Evolutionary conservation across 1,140 invertebrate genomes (phyloP).

Genomic region (Ips typographus): DNA sequence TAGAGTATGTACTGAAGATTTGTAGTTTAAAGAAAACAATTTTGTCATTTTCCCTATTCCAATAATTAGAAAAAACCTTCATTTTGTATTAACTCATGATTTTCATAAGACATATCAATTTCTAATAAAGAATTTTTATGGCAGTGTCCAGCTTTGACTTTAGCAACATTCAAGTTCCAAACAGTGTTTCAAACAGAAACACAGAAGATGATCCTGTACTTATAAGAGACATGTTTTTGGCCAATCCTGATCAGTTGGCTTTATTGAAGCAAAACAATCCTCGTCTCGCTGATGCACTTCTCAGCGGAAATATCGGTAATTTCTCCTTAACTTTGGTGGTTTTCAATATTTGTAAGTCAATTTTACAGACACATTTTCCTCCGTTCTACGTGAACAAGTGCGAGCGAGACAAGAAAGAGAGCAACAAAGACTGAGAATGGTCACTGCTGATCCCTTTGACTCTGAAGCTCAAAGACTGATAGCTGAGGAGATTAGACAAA

Average conservation of each 20-base stretch:
- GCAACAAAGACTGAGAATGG: constrained; percentile 80
- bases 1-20: no score
- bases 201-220: constrained; percentile 82
- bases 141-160: constrained; percentile 74
- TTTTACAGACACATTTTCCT: constrained; percentile 74
- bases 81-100: no score
- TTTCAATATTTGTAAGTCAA: not conserved
- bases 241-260: constrained; percentile 90
- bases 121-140: no score
- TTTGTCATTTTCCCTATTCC: no score
- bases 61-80: no score
- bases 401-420: constrained; percentile 75
- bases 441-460: constrained; percentile 94
- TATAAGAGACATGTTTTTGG: constrained; percentile 85
- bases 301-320: constrained; percentile 77
- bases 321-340: not conserved
- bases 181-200: constrained; percentile 34
- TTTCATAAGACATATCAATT: no score
- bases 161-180: constrained; percentile 79
- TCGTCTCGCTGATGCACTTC: constrained; percentile 83
- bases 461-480: constrained; percentile 91
- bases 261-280: constrained; percentile 94
- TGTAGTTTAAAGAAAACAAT: no score
- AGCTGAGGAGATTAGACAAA: constrained; percentile 91
- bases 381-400: constrained; percentile 80